phyloP scores from a whole-genome alignment of 2,113 vertebrate species.

The Mus spicilegus region DNA sequence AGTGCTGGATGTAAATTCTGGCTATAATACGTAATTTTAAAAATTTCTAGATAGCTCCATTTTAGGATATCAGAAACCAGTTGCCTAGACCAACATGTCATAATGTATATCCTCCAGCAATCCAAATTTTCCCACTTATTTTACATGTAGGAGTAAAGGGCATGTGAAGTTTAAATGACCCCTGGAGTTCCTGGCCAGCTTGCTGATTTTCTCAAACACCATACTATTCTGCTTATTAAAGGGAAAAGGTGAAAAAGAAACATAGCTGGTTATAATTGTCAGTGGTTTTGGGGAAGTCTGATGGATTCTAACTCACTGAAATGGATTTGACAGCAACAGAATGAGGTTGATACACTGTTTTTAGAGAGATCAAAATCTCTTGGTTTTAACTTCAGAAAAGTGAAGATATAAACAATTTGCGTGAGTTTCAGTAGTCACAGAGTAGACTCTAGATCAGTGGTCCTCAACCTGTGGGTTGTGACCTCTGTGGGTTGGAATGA shows the following conservation, averaged over 20 bases:
- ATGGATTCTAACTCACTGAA: not conserved
- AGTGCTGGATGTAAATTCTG: not conserved
- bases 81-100: not conserved
- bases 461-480: not conserved
- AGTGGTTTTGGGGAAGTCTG: not conserved
- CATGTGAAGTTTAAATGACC: not conserved
- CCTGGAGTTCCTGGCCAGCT: not conserved
- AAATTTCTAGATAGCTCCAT: not conserved
- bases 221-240: conserved; percentile 17
- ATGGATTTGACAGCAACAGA: not conserved
- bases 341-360: not conserved
- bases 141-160: not conserved
- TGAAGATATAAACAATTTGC: conserved; percentile 11
- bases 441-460: not conserved
- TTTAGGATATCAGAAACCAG: not conserved
- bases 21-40: not conserved
- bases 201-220: conserved; percentile 7
- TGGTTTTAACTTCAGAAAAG: conserved; percentile 25
- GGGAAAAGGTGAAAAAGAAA: conserved; percentile 12
- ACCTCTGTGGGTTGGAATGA: not conserved
- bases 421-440: not conserved
- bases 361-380: not conserved
- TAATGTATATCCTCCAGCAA: not conserved
- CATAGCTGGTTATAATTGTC: not conserved
- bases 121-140: not conserved